phyloP scores from a whole-genome alignment of 2,888 invertebrate genomes.

The Pharmacophagus antenor region DNA sequence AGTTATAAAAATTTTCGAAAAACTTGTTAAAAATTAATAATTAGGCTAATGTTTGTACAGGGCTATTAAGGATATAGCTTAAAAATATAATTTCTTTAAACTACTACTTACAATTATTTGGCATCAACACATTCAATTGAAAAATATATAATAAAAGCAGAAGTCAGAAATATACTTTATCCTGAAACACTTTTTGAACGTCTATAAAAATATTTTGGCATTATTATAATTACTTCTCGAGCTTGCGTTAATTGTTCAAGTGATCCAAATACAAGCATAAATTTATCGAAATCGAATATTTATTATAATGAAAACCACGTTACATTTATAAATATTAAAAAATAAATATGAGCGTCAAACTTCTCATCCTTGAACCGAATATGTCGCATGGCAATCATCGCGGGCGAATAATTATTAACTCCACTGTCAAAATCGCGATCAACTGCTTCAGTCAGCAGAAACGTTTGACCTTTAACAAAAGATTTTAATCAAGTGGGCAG shows the following conservation, averaged over 20 bases:
- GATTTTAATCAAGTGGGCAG: constrained; percentile 38
- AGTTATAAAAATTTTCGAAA: no score
- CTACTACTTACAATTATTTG: no score
- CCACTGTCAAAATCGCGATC: constrained; percentile 53
- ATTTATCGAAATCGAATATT: constrained; percentile 11
- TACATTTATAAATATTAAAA: constrained; percentile 21
- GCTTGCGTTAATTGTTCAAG: neutral
- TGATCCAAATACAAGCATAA: constrained; percentile 2
- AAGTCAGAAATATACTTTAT: no score
- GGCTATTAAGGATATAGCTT: no score
- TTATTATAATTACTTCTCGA: neutral
- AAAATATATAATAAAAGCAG: no score
- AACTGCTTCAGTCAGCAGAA: constrained; percentile 37
- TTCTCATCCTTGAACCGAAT: constrained; percentile 37
- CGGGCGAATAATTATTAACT: constrained; percentile 31
- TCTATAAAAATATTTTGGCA: neutral
- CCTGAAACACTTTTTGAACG: no score
- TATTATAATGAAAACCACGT: constrained; percentile 13
- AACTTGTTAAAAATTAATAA: no score
- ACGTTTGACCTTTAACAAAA: constrained; percentile 50
- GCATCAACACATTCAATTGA: no score
- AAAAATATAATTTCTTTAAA: no score
- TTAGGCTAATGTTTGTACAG: no score
- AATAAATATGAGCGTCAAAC: constrained; percentile 23
- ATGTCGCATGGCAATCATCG: constrained; percentile 35